phyloP scores from a whole-genome alignment of 1,140 invertebrate genomes.

The Cyrtorhinus lividipennis region DNA sequence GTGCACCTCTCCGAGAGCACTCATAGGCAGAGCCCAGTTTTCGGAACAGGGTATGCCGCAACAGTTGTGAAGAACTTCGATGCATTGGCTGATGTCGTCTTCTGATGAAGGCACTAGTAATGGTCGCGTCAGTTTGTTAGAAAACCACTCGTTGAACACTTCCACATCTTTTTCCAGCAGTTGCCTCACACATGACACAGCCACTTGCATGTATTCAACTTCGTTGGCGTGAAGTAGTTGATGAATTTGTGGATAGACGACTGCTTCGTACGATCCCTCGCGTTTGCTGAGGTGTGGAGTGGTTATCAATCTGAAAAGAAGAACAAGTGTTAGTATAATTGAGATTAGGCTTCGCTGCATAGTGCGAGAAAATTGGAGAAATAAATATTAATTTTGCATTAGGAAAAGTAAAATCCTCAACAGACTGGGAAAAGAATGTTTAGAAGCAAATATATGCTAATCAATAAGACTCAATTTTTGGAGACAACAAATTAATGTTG shows the following conservation, averaged over 20 bases:
- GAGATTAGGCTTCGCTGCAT: no score
- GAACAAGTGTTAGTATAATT: background rate
- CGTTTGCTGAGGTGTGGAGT: background rate
- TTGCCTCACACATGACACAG: constrained; percentile 9
- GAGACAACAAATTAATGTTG: no score
- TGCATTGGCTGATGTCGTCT: constrained; percentile 28
- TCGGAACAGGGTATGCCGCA: constrained; percentile 28
- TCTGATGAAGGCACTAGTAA: constrained; percentile 25
- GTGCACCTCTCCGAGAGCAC: constrained; percentile 26
- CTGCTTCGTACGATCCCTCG: background rate
- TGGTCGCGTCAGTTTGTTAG: constrained; percentile 5
- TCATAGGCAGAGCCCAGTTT: constrained; percentile 28
- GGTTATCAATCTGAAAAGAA: background rate
- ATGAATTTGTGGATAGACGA: constrained; percentile 29
- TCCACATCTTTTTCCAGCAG: constrained; percentile 12
- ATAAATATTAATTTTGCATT: no score
- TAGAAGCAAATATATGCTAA: no score
- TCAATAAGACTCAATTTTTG: no score
- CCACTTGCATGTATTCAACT: constrained; percentile 23
- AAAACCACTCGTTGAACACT: constrained; percentile 11
- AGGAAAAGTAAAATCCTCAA: no score
- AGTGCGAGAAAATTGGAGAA: no score
- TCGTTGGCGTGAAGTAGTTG: constrained; percentile 23
- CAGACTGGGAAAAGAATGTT: no score
- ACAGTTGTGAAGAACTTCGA: constrained; percentile 31